phyloP scores from a whole-genome alignment of 2,888 invertebrate genomes.

The Rhopalosiphum nymphaeae region DNA sequence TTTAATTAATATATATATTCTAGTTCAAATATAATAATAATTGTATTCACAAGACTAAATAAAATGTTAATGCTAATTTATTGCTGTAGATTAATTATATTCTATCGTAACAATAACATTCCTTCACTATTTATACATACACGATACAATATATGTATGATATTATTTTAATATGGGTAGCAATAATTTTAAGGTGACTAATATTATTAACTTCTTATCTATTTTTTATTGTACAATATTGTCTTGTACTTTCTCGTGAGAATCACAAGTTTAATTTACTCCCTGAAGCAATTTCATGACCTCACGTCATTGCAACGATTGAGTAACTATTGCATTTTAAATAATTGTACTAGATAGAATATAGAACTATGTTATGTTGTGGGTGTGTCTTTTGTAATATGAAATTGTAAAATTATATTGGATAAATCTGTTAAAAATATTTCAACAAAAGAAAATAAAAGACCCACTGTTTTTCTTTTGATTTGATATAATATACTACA shows the following conservation, averaged over 20 bases:
- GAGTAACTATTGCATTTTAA: constrained; percentile 47
- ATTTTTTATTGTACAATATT: constrained; percentile 8
- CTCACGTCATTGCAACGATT: constrained; percentile 34
- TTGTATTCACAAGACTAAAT: neutral
- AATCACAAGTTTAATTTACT: constrained; percentile 39
- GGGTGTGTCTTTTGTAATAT: constrained; percentile 17
- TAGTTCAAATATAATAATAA: neutral
- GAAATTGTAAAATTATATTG: neutral
- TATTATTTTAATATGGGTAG: neutral
- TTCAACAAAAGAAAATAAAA: neutral
- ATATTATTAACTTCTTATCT: constrained; percentile 5
- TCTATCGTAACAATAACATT: constrained; percentile 10
- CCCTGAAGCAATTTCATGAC: constrained; percentile 40
- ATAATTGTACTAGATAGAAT: constrained; percentile 33
- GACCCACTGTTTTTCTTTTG: neutral
- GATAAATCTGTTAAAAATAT: constrained; percentile 12
- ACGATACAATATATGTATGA: neutral
- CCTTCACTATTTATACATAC: neutral
- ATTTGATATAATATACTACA: neutral
- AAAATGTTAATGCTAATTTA: constrained; percentile 1
- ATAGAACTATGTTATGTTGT: neutral
- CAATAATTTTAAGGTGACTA: neutral
- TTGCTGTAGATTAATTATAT: neutral
- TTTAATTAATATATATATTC: neutral
- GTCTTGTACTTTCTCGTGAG: constrained; percentile 7